Evolutionary conservation across 1,140 invertebrate species (phyloP).

Genomic region (Conus ventricosus): DNA sequence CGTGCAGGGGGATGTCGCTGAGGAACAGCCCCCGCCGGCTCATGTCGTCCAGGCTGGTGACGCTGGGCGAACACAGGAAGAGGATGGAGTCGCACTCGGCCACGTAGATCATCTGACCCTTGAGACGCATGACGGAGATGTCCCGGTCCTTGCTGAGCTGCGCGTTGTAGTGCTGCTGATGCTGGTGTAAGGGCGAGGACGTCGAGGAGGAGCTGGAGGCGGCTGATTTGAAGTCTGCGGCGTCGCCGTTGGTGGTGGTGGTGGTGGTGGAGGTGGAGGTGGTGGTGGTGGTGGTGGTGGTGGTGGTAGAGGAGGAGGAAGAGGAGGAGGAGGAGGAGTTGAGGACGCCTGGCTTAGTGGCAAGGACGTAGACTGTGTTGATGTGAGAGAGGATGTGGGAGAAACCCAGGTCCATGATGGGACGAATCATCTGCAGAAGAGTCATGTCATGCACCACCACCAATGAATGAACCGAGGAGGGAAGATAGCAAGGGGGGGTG

Average conservation of each 20-base stretch:
- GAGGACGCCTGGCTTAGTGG: conserved; percentile 51
- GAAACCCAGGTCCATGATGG: conserved; percentile 90
- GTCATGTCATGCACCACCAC: no score
- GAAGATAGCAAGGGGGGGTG: no score
- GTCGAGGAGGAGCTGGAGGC: background rate
- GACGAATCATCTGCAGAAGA: conserved; percentile 82
- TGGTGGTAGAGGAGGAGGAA: no score
- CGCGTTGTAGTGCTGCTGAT: conserved; percentile 3
- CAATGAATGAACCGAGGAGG: no score
- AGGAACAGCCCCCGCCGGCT: conserved; percentile 93
- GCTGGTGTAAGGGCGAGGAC: background rate
- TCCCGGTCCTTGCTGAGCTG: conserved; percentile 44
- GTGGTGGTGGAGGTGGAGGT: background rate
- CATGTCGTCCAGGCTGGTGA: conserved; percentile 94
- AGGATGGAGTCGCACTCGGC: conserved; percentile 91
- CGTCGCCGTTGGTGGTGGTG: background rate
- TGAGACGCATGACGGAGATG: conserved; percentile 64
- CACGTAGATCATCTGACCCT: conserved; percentile 98
- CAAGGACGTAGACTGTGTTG: conserved; percentile 94
- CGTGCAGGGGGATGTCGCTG: conserved; percentile 96
- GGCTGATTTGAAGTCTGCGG: background rate
- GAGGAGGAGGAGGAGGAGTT: conserved; percentile 16
- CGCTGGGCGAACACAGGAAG: conserved; percentile 95
- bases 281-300: no score
- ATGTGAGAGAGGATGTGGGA: conserved; percentile 94